These are phyloP conservation scores for Hipposideros armiger DNA, from an alignment of 2,113 vertebrate genomes.

Conservation along the genomic window DNA sequence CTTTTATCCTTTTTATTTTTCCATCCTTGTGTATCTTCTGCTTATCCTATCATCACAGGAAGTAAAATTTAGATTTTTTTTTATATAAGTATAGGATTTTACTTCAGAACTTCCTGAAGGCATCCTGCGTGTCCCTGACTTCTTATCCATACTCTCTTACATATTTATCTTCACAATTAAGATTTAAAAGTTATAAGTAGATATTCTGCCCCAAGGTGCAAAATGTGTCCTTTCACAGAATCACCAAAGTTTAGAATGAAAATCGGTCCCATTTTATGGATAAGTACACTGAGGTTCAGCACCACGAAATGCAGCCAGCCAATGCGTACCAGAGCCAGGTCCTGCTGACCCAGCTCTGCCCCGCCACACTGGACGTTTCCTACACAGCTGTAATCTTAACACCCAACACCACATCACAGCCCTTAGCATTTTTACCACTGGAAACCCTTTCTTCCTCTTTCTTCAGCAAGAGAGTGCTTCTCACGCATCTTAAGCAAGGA, in stretches of 20 bases:
- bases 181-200: neutral
- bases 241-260: neutral
- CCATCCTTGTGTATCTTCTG: neutral
- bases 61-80: neutral
- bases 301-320: too few species aligned
- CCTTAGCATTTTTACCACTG: neutral
- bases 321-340: rapidly evolving
- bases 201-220: neutral
- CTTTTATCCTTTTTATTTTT: neutral
- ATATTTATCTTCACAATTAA: neutral
- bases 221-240: neutral
- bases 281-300: neutral
- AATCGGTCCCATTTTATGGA: neutral
- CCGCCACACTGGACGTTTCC: neutral
- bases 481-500: neutral
- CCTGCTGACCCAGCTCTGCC: neutral
- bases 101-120: neutral
- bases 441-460: neutral
- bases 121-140: neutral
- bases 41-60: neutral
- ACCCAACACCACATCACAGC: neutral
- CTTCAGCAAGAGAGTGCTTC: neutral
- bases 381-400: neutral
- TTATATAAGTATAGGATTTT: neutral
- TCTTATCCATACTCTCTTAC: neutral